These are phyloP conservation scores for Lateolabrax maculatus DNA, from an alignment of 2,797 vertebrate species.

Conservation along the genomic window DNA sequence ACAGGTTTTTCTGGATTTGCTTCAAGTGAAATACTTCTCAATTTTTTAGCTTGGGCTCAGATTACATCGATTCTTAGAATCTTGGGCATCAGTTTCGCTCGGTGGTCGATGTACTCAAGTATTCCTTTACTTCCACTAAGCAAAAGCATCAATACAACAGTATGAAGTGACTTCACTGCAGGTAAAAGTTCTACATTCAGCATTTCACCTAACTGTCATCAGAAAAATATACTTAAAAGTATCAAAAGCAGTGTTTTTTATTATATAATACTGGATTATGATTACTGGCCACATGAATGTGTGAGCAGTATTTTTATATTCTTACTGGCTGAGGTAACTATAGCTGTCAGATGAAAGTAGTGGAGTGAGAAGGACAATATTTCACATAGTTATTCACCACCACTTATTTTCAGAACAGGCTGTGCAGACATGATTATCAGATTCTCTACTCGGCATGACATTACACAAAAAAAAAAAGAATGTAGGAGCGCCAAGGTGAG, in stretches of 20 bases:
- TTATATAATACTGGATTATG: background rate
- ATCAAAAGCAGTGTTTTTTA: background rate
- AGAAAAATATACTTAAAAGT: background rate
- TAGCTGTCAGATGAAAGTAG: too few relatives aligned
- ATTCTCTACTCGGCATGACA: background rate
- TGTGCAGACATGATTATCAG: background rate
- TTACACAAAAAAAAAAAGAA: too few relatives aligned
- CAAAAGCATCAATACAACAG: too few relatives aligned
- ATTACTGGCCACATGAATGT: background rate
- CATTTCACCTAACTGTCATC: background rate
- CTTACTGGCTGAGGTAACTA: background rate
- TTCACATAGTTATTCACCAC: too few relatives aligned
- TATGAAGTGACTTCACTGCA: too few relatives aligned
- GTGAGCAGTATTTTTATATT: background rate
- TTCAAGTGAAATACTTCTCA: background rate
- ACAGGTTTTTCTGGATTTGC: constrained; percentile 4
- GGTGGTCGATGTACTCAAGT: background rate
- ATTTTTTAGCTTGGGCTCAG: background rate
- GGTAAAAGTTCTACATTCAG: too few relatives aligned
- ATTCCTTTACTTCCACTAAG: too few relatives aligned
- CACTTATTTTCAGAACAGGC: too few relatives aligned
- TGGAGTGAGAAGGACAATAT: too few relatives aligned
- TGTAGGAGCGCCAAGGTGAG: too few relatives aligned
- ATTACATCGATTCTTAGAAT: too few relatives aligned
- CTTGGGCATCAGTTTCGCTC: background rate